Conservation (phyloP, 2,797 vertebrate genomes). For the Alcedo atthis region DNA sequence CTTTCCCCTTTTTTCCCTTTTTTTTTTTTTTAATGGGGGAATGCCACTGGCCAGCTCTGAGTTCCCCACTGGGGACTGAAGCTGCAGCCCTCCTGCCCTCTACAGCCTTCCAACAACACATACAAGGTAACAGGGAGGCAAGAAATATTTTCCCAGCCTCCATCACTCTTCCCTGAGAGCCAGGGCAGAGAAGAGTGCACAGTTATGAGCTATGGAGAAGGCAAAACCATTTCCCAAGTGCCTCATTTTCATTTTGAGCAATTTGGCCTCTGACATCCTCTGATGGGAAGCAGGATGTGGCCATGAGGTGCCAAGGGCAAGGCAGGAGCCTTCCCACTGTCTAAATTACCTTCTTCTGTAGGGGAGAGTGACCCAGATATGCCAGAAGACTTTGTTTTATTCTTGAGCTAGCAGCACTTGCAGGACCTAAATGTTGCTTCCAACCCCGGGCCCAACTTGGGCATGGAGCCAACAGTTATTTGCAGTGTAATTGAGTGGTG, state of each 20-base stretch:
- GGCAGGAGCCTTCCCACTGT: not conserved
- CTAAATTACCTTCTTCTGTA: not conserved
- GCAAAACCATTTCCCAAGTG: not conserved
- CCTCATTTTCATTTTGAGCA: not conserved
- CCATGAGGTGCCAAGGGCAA: not conserved
- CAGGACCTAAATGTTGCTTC: not conserved
- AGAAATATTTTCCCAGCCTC: not conserved
- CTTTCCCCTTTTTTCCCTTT: not conserved
- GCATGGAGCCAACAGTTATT: constrained; percentile 23
- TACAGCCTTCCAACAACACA: not conserved
- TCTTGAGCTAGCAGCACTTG: not conserved
- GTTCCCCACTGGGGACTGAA: not conserved
- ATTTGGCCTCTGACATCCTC: not conserved
- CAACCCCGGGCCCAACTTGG: not conserved
- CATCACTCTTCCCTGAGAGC: fast-evolving
- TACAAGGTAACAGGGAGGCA: not conserved
- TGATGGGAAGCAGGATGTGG: not conserved
- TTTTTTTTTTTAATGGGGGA: not conserved
- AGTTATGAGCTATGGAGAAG: not conserved
- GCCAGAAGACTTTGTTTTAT: not conserved
- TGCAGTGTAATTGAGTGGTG: not conserved
- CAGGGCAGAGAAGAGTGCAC: not conserved
- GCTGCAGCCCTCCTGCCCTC: not conserved
- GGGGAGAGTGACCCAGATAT: not conserved
- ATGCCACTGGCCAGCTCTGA: not conserved